A percentile compares a stretch with the other conserved stretches of the same genome.
phyloP scores from a whole-genome alignment of 2,888 invertebrate species.

The Tholera decimalis region DNA sequence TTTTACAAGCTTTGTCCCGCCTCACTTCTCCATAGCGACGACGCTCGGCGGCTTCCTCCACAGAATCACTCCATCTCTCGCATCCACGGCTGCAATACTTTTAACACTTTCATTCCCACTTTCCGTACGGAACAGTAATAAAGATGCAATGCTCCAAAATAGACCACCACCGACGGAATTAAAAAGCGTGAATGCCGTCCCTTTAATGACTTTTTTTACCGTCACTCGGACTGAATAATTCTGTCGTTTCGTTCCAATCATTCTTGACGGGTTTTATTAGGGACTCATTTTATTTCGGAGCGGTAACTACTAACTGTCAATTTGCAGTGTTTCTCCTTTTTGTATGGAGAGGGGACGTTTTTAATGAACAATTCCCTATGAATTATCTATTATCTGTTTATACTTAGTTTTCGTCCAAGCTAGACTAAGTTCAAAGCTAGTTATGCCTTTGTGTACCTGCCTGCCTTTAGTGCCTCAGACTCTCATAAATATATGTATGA shows the following conservation, averaged over 20 bases:
- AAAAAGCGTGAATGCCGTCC: constrained; percentile 63
- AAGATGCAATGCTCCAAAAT: constrained; percentile 64
- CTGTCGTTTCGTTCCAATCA: constrained; percentile 73
- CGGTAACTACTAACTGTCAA: constrained; percentile 55
- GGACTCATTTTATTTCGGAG: constrained; percentile 65
- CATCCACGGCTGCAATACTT: constrained; percentile 46
- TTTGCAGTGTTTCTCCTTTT: constrained; percentile 51
- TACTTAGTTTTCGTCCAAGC: constrained; percentile 31
- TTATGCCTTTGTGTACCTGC: constrained; percentile 38
- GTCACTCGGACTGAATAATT: constrained; percentile 73
- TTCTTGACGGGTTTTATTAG: constrained; percentile 71
- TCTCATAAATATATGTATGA: constrained; percentile 39
- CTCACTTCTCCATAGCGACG: constrained; percentile 16
- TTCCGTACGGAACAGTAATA: constrained; percentile 52
- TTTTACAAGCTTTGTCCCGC: constrained; percentile 36
- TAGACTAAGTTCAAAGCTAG: constrained; percentile 35
- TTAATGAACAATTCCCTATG: constrained; percentile 42
- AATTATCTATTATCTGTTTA: constrained; percentile 38
- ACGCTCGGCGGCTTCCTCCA: constrained; percentile 25
- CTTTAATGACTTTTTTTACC: constrained; percentile 75
- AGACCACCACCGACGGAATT: constrained; percentile 67
- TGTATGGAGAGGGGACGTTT: constrained; percentile 42
- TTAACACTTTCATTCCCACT: constrained; percentile 57
- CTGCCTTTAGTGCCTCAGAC: constrained; percentile 14
- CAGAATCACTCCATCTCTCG: constrained; percentile 19